These are phyloP conservation scores for Conops quadrifasciatus DNA, from an alignment of 2,888 invertebrate species.

Conservation along the genomic window DNA sequence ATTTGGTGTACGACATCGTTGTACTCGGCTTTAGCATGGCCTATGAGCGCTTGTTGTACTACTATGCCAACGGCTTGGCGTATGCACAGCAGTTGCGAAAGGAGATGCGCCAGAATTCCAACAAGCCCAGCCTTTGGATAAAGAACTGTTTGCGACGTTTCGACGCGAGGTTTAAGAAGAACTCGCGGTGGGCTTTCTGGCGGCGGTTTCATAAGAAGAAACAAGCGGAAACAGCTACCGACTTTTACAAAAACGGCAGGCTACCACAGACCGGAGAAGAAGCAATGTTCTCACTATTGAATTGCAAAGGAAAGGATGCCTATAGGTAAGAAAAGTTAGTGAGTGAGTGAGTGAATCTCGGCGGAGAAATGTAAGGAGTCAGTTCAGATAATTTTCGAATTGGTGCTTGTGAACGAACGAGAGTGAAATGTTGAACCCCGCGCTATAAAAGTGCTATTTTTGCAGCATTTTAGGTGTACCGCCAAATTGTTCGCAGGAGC, in stretches of 20 bases:
- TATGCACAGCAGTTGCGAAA: slow-evolving; percentile 57
- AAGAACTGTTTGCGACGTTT: slow-evolving; percentile 59
- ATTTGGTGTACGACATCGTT: slow-evolving; percentile 81
- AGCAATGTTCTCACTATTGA: slow-evolving; percentile 90
- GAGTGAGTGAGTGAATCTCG: neutral
- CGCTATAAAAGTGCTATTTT: slow-evolving; percentile 26
- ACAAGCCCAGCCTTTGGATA: slow-evolving; percentile 62
- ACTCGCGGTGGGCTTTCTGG: slow-evolving; percentile 64
- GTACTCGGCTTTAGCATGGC: slow-evolving; percentile 72
- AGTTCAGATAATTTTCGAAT: too few relatives aligned
- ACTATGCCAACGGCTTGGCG: slow-evolving; percentile 51
- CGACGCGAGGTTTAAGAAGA: slow-evolving; percentile 61
- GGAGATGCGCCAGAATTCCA: slow-evolving; percentile 62
- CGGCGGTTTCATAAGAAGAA: slow-evolving; percentile 64
- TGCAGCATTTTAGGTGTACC: slow-evolving; percentile 86
- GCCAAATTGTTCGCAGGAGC: slow-evolving; percentile 88
- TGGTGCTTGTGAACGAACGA: too few relatives aligned
- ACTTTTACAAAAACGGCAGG: slow-evolving; percentile 61
- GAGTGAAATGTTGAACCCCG: slow-evolving; percentile 5
- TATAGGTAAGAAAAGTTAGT: slow-evolving; percentile 77
- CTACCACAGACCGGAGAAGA: slow-evolving; percentile 92
- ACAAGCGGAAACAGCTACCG: slow-evolving; percentile 58
- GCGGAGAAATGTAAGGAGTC: too few relatives aligned
- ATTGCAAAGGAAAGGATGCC: slow-evolving; percentile 95
- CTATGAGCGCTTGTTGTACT: slow-evolving; percentile 57